Base-by-base conservation (phyloP, 2,113 vertebrate species). In the Eolophus roseicapilla region DNA sequence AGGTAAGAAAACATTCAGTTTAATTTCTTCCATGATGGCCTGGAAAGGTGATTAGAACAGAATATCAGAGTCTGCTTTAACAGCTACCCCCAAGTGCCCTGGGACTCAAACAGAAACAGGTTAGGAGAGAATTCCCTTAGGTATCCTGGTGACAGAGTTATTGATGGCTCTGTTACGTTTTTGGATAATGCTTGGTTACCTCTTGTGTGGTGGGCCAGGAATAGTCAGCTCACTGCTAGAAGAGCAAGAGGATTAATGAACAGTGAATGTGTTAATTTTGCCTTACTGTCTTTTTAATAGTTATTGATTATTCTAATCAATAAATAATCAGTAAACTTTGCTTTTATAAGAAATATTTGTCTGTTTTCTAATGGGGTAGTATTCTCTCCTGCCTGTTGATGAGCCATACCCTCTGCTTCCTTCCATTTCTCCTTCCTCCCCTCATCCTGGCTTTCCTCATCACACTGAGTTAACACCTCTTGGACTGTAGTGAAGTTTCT, bases 71-170 rank as follows among this genome's bases (percentile, higher is more conserved):
- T 78, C 44, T 82, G 24, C 18, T 84, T 74, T 88, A 74, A 84
- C 85, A 88, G 76, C 59, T 94, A 21, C 41, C 88, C 11, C 33
- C 73, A 75, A 68, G 23, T 25, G 93, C 69, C 52, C 11, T 71
- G 52, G 49, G 31, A 64, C 39, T 90, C 96, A 93, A 94, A 52
- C 41, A 41, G 33, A 93, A 94, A 55, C 41, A 41, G 33, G 21
- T 95, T 94, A 94, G 82, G 47, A 88, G 65, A 93, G 68, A 83
- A 83, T 93, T 88, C 69, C 86, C 57, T 50, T 13, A 57, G 62
- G 95, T 70, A n/a, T 41, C 46, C 19, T 86, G 64, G 65, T 0
- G 2, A 70, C 53, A 65, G 60, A 52, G 35, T 81, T 93, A 92
- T 85, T 81, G 80, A 94, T 88, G 69, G 33, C 47, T 86, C 33